Evolutionary conservation across 2,888 invertebrate species (phyloP).

Genomic region (Frankliniella intonsa): DNA sequence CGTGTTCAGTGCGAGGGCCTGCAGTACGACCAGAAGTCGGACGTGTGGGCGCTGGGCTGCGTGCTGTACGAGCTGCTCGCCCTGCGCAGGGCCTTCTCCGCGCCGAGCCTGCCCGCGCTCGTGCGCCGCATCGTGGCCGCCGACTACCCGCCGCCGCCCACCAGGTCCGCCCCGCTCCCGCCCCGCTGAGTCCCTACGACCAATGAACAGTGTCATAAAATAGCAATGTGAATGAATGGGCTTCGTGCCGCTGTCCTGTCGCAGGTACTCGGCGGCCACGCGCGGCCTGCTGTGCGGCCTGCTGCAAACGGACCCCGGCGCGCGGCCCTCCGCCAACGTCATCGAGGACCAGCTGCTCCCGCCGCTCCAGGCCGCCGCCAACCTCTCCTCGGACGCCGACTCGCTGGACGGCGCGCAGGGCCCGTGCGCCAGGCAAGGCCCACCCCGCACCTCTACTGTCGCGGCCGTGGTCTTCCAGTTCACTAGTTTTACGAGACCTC

Average conservation of each 20-base stretch:
- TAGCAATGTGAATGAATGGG: too few species aligned
- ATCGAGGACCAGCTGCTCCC: constrained; percentile 47
- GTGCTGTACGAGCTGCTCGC: constrained; percentile 71
- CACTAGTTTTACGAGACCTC: too few species aligned
- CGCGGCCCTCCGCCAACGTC: constrained; percentile 59
- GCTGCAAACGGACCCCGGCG: constrained; percentile 57
- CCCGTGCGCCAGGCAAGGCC: not conserved
- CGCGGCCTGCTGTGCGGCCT: constrained; percentile 53
- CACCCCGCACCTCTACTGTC: too few species aligned
- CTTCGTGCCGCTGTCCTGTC: not conserved
- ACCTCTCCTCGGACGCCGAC: constrained; percentile 6
- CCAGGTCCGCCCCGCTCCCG: not conserved
- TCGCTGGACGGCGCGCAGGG: constrained; percentile 9
- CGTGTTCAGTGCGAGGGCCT: constrained; percentile 64
- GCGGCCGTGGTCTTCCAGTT: too few species aligned
- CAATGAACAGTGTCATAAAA: not conserved
- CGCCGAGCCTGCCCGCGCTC: constrained; percentile 64
- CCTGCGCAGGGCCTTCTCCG: constrained; percentile 67
- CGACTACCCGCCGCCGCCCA: not conserved
- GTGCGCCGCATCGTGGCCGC: constrained; percentile 68
- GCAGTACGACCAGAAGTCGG: constrained; percentile 69
- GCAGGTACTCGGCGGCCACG: constrained; percentile 13
- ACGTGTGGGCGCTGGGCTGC: constrained; percentile 74
- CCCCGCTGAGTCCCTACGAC: too few species aligned
- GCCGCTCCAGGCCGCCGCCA: constrained; percentile 10